Base-by-base conservation (phyloP, 37 sponge, comb jelly and placozoan genomes). In the Sycon ciliatum region DNA sequence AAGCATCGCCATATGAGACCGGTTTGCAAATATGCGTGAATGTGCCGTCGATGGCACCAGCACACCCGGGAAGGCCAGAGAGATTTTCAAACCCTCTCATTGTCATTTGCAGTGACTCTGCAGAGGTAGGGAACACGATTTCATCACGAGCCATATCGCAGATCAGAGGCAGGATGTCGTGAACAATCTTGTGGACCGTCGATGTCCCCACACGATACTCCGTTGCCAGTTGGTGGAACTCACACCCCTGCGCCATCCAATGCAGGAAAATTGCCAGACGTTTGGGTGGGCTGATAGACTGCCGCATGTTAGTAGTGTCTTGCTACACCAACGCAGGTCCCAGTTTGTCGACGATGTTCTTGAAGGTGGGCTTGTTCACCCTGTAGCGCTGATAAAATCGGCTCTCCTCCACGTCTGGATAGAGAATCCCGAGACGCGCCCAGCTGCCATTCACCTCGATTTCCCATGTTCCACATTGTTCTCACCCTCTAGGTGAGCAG, bases 351-450 rank as follows among this genome's bases (percentile, higher is more conserved):
- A 23, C 35, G 9, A 73, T 26, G 26, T 33, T 57, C 73, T 61
- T 57, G 37, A 73, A 73, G 1, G 73, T 56, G 20, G 34, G 60
- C 36, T 73, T 73, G 13, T 36, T n/a, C 73, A 73, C 57, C 38
- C 73, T 56, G 34, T 27, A 73, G 34, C 57, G 57, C 24, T 73
- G 73, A 23, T 36, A 26, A 27, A 57, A 73, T 1, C 33, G 58
- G 1, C 36, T 73, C 34, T 73, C 11, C 38, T 73, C 73, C 57
- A 37, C 56, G 23, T 73, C 73, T 18, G 57, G 73, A 56, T 57
- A 73, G 4, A n/a, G 4, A 36, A 34, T 30, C n/a, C n/a, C n/a
- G n/a, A n/a, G n/a, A n/a, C n/a, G n/a, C n/a, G n/a, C n/a, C n/a
- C n/a, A n/a, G n/a, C n/a, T n/a, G n/a, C n/a, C n/a, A n/a, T n/a